Percentiles rank a stretch among this genome's conserved stretches.
phyloP scores from a whole-genome alignment of 2,888 invertebrate genomes.

The Dynastes hyllus region DNA sequence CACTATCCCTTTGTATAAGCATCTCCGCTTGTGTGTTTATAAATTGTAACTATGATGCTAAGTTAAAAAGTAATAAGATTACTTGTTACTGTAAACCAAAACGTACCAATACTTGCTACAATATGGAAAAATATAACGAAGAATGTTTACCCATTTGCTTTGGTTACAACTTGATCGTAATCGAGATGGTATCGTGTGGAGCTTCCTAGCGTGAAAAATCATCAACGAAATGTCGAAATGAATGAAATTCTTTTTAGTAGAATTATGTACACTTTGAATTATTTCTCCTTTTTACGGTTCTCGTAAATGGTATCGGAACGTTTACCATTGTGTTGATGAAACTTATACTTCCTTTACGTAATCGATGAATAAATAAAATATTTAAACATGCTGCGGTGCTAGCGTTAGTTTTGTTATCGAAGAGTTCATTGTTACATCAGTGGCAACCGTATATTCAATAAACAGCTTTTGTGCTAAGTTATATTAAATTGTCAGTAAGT shows the following conservation, averaged over 20 bases:
- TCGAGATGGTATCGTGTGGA: constrained; percentile 48
- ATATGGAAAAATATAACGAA: background rate
- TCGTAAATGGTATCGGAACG: constrained; percentile 31
- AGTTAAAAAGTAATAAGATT: too few relatives aligned
- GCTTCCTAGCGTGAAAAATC: constrained; percentile 49
- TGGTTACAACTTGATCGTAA: constrained; percentile 34
- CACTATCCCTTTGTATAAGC: too few relatives aligned
- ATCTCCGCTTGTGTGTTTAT: too few relatives aligned
- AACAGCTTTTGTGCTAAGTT: background rate
- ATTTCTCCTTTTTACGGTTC: constrained; percentile 28
- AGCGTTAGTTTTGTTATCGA: background rate
- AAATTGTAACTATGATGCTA: too few relatives aligned
- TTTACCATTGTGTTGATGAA: constrained; percentile 39
- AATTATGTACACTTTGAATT: constrained; percentile 17
- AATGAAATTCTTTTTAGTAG: constrained; percentile 43
- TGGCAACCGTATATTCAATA: background rate
- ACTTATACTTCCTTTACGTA: constrained; percentile 8
- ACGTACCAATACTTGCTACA: background rate
- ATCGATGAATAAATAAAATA: constrained; percentile 40
- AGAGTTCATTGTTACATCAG: constrained; percentile 2
- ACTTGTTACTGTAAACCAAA: too few relatives aligned
- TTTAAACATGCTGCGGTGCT: constrained; percentile 15
- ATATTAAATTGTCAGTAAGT: constrained; percentile 8
- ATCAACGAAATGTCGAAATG: constrained; percentile 29
- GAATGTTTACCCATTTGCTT: constrained; percentile 26